Evolutionary conservation across 2,113 vertebrate species (phyloP).

Genomic region (Capra hircus): DNA sequence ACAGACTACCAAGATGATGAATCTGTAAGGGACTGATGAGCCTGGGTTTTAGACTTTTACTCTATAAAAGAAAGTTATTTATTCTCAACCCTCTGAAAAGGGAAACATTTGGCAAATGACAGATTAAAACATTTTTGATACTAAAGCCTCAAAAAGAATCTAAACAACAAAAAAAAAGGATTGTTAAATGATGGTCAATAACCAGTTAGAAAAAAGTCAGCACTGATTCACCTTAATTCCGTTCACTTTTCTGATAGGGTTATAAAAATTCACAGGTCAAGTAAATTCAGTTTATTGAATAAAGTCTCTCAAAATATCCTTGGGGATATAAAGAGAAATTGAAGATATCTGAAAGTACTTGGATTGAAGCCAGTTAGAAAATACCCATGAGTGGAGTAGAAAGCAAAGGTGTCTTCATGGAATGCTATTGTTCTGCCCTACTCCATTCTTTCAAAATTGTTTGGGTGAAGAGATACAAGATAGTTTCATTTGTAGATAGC

Average conservation of each 20-base stretch:
- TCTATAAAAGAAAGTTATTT: neutral
- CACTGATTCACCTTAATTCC: neutral
- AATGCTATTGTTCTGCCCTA: neutral
- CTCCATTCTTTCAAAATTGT: neutral
- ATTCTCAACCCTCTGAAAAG: neutral
- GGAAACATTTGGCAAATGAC: neutral
- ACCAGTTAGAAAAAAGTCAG: neutral
- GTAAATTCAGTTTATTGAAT: neutral
- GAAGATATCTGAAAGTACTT: neutral
- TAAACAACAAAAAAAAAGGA: neutral
- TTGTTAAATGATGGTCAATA: neutral
- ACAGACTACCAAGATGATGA: neutral
- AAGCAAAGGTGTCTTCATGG: neutral
- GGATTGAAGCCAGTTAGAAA: neutral
- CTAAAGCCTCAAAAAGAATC: neutral
- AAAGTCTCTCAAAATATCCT: neutral
- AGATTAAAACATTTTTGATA: neutral
- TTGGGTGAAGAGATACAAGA: neutral
- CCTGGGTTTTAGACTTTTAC: neutral
- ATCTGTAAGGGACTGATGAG: neutral
- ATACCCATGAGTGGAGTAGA: neutral
- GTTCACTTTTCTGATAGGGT: neutral
- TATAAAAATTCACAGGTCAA: neutral
- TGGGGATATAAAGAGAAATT: neutral
- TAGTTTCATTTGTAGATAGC: neutral